phyloP scores from a whole-genome alignment of 2,888 invertebrate genomes.

The Eupeodes latifasciatus region DNA sequence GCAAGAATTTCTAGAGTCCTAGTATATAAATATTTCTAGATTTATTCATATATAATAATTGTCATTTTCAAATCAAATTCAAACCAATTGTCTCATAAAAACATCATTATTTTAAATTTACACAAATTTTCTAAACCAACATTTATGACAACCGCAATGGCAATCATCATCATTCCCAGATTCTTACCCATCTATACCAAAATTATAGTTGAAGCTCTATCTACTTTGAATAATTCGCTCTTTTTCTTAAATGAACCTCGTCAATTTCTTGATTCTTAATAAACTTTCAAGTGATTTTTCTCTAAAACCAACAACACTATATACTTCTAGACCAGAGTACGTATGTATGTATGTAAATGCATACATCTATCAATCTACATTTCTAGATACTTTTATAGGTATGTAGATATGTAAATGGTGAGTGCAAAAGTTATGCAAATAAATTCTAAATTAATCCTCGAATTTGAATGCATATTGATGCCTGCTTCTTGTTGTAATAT shows the following conservation, averaged over 20 bases:
- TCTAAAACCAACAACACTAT: slow-evolving; percentile 34
- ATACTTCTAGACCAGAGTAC: neutral
- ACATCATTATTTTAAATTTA: no score
- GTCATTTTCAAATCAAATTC: no score
- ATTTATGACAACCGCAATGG: no score
- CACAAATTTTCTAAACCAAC: no score
- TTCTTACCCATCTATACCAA: neutral
- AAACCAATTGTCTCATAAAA: no score
- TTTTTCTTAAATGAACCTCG: neutral
- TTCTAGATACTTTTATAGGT: neutral
- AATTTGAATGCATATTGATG: slow-evolving; percentile 27
- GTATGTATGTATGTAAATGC: no score
- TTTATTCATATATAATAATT: no score
- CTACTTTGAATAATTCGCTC: slow-evolving; percentile 44
- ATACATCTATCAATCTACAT: neutral
- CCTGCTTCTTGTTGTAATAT: neutral
- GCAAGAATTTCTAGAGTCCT: no score
- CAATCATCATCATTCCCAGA: no score
- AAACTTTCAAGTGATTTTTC: slow-evolving; percentile 48
- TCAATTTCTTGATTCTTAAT: slow-evolving; percentile 14
- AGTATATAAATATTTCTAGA: no score
- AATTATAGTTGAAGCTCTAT: no score
- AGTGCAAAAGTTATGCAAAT: slow-evolving; percentile 60
- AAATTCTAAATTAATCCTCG: slow-evolving; percentile 48
- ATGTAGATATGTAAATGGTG: neutral